These are phyloP conservation scores for Drosophila kikkawai DNA, from an alignment of 1,140 invertebrate species.

Conservation along the genomic window DNA sequence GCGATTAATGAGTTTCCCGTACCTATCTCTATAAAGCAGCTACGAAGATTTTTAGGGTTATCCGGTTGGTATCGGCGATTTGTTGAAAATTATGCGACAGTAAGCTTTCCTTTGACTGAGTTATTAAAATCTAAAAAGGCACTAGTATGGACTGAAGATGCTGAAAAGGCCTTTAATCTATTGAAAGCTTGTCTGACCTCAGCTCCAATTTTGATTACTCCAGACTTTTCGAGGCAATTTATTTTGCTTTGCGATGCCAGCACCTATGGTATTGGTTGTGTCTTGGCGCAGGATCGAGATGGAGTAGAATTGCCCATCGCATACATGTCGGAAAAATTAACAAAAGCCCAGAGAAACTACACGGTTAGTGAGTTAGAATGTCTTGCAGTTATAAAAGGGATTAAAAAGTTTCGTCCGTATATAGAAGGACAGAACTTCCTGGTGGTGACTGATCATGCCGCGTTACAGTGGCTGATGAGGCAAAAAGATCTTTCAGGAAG, in stretches of 20 bases:
- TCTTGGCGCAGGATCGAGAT: background rate
- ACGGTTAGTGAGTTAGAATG: slow-evolving; percentile 10
- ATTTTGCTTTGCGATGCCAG: slow-evolving; percentile 4
- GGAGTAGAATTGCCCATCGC: background rate
- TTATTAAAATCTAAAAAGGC: too few relatives aligned
- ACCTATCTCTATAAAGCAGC: too few relatives aligned
- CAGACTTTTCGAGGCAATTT: slow-evolving; percentile 7
- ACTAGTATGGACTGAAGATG: background rate
- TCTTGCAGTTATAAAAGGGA: slow-evolving; percentile 2
- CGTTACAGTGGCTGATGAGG: too few relatives aligned
- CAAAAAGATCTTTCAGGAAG: too few relatives aligned
- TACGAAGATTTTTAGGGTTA: too few relatives aligned
- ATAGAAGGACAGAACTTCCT: background rate
- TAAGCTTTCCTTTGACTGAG: background rate
- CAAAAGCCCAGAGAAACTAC: background rate
- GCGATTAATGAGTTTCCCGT: slow-evolving; percentile 7
- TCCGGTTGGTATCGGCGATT: too few relatives aligned
- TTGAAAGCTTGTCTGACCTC: background rate
- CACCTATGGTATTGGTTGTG: background rate
- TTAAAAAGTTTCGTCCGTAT: background rate
- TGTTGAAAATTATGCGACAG: too few relatives aligned
- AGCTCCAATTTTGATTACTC: background rate
- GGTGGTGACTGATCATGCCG: slow-evolving; percentile 3
- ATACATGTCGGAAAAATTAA: slow-evolving; percentile 1
- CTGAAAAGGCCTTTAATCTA: background rate